Base-by-base conservation (phyloP, 92 coral and sea anemone genomes). In the Epizoanthus rinbou region DNA sequence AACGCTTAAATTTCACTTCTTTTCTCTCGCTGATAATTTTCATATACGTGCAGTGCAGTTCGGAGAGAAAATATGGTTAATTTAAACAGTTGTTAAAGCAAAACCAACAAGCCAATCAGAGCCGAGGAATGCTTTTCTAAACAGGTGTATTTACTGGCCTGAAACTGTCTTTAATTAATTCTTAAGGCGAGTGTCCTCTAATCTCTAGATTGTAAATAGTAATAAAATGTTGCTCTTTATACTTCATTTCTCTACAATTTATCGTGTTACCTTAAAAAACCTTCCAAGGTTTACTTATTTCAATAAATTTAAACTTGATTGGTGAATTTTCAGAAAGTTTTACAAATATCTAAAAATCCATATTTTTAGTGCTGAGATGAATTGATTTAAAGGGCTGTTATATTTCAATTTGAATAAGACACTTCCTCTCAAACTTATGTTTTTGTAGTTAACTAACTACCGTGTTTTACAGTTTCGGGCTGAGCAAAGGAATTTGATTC, bases 71-170 rank as follows among this genome's bases (percentile, higher is more conserved):
- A 23, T 41, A 39, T 7, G 62, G 39, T 69, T 33, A 76, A 19
- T 78, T 78, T 62, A 45, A 13, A 35, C 70, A 67, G 28, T 62
- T 65, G 59, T 19, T 31, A 78, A 57, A 37, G n/a, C 52, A 54
- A 78, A 78, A 62, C 82, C 82, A 63, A 39, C 71, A 60, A 37
- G 64, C 82, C 82, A 78, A 78, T 78, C 82, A 78, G 69, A 31
- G 41, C 24, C 57, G 54, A 62, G 57, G 71, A 60, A n/a, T 21
- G 31, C 3, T 15, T 39, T 23, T 39, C 19, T 17, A 78, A 62
- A 62, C 82, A 78, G 82, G 82, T 78, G 69, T 78, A 78, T 60
- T 78, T 78, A 78, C 59, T 41, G 82, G 82, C 22, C 68, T 62
- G 24, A 78, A 78, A 78, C 82, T 57, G 59, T 56, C 64, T 21